These are phyloP conservation scores for Macrosteles quadrilineatus DNA, from an alignment of 1,140 invertebrate species.

Conservation along the genomic window DNA sequence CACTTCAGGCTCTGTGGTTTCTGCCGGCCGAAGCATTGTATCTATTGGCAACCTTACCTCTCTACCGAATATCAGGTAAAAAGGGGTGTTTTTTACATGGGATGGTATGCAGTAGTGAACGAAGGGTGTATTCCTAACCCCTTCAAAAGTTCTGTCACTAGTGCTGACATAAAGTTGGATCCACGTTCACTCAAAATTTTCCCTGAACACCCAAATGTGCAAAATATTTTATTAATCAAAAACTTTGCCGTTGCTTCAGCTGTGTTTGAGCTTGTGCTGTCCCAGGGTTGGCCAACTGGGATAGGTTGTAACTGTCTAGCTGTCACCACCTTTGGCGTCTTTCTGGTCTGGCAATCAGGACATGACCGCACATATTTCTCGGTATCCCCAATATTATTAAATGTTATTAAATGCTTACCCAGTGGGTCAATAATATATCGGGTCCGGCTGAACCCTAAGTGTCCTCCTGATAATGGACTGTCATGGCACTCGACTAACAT, in stretches of 20 bases:
- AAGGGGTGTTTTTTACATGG: not conserved
- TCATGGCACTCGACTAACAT: not conserved
- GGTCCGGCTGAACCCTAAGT: not conserved
- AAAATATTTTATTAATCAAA: not conserved
- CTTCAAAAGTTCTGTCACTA: not conserved
- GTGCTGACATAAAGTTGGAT: not conserved
- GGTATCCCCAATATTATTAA: not conserved
- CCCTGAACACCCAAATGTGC: not conserved
- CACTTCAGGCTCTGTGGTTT: not conserved
- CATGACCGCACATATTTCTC: not conserved
- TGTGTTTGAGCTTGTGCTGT: not conserved
- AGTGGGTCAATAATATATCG: not conserved
- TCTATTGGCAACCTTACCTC: not conserved
- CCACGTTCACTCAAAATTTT: not conserved
- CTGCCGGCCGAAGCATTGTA: not conserved
- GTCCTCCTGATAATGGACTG: not conserved
- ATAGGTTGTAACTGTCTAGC: not conserved
- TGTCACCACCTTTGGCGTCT: not conserved
- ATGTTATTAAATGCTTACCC: not conserved
- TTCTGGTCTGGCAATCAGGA: not conserved
- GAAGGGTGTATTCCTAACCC: not conserved
- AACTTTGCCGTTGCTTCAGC: not conserved
- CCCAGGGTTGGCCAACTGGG: not conserved
- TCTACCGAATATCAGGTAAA: slow-evolving; percentile 6
- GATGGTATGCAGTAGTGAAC: not conserved